Evolutionary conservation across 2,888 invertebrate species (phyloP).

Genomic region (Andrena trimmerana): DNA sequence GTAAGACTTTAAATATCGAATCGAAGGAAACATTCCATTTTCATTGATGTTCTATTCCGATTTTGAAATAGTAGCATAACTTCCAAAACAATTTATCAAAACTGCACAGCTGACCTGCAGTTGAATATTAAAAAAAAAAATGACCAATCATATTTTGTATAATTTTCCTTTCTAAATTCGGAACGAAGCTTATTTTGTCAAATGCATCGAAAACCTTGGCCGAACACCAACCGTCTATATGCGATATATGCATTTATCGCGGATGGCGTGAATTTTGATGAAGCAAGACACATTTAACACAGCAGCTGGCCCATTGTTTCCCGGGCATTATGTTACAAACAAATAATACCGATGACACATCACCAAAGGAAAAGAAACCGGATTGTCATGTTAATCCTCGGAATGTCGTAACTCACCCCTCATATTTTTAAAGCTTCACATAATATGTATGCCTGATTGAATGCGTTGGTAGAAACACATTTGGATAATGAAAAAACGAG

Average conservation of each 20-base stretch:
- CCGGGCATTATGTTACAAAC: constrained; percentile 30
- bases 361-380: constrained; percentile 32
- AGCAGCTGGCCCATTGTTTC: constrained; percentile 18
- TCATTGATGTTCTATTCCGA: too few species aligned
- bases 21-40: too few species aligned
- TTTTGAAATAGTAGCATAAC: too few species aligned
- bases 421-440: constrained; percentile 17
- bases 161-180: too few species aligned
- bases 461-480: background rate
- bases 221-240: background rate
- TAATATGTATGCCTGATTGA: background rate
- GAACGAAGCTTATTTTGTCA: background rate
- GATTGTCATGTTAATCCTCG: constrained; percentile 48
- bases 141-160: too few species aligned
- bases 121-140: too few species aligned
- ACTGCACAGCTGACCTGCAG: too few species aligned
- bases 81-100: too few species aligned
- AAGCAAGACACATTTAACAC: background rate
- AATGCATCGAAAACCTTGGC: background rate
- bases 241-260: background rate
- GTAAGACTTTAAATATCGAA: too few species aligned
- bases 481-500: background rate
- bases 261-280: constrained; percentile 1
- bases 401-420: constrained; percentile 33
- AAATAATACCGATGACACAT: constrained; percentile 37